Conservation (phyloP, 2,797 vertebrate species). For the Pampus argenteus region DNA sequence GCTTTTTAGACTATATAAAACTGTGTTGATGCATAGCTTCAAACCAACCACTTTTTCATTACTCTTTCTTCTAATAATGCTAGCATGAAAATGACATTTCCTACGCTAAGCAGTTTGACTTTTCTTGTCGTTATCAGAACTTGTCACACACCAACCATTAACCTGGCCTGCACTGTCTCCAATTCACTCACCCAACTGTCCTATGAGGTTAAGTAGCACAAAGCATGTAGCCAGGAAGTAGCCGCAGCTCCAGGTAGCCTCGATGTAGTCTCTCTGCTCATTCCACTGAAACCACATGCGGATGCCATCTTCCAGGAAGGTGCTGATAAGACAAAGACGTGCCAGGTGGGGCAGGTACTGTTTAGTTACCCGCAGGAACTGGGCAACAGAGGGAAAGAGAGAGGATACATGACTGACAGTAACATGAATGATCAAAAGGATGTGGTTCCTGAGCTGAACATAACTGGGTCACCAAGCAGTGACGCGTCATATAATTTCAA, state of each 20-base stretch:
- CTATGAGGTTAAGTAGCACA: constrained; percentile 95
- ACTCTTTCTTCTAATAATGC: too few relatives aligned
- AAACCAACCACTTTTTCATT: too few relatives aligned
- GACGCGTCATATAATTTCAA: neutral
- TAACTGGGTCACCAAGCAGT: neutral
- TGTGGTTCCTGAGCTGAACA: constrained; percentile 12
- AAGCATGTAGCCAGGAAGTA: constrained; percentile 95
- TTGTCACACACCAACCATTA: too few relatives aligned
- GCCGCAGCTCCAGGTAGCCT: constrained; percentile 95
- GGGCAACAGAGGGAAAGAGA: constrained; percentile 13
- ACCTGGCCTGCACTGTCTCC: neutral
- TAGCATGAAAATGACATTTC: too few relatives aligned
- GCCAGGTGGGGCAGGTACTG: constrained; percentile 97
- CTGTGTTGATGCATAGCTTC: too few relatives aligned
- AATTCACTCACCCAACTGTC: constrained; percentile 93
- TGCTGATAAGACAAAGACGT: constrained; percentile 96
- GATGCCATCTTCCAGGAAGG: constrained; percentile 97
- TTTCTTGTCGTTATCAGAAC: too few relatives aligned
- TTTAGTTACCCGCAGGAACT: constrained; percentile 97
- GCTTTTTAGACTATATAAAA: too few relatives aligned
- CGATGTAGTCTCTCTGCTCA: constrained; percentile 97
- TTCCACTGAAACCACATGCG: constrained; percentile 99
- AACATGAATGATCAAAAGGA: constrained; percentile 7
- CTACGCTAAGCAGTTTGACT: too few relatives aligned
- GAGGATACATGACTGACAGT: neutral